Conservation (phyloP, 2,113 vertebrate species). For the Aleadryas rufinucha region DNA sequence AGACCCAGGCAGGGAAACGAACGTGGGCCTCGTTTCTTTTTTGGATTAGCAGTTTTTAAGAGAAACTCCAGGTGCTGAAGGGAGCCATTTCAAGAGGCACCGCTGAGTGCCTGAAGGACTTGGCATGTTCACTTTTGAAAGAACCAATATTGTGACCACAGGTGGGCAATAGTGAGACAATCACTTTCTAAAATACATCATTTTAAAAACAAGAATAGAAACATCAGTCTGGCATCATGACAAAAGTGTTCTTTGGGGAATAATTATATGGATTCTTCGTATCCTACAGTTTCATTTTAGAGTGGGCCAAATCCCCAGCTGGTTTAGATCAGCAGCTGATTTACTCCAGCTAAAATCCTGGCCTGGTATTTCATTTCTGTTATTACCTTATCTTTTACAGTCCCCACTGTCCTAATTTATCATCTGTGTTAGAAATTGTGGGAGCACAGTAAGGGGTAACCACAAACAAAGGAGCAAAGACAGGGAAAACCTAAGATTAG, state of each 20-base stretch:
- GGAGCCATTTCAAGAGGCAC: conserved; percentile 28
- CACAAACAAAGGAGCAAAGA: conserved; percentile 22
- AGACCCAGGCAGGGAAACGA: not conserved
- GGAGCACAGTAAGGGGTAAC: not conserved
- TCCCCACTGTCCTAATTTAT: conserved; percentile 53
- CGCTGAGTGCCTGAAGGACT: conserved; percentile 25
- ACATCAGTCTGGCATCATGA: conserved; percentile 57
- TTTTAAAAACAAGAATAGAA: conserved; percentile 65
- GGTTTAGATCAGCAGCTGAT: conserved; percentile 62
- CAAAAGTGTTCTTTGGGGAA: conserved; percentile 55
- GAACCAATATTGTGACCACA: conserved; percentile 50
- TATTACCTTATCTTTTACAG: conserved; percentile 65
- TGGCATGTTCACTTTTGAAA: conserved; percentile 24
- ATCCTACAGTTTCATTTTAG: conserved; percentile 55
- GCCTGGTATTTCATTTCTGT: conserved; percentile 57
- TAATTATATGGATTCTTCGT: conserved; percentile 59
- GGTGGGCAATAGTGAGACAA: conserved; percentile 64
- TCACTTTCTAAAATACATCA: conserved; percentile 51
- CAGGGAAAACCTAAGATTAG: not conserved
- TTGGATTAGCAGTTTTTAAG: conserved; percentile 19
- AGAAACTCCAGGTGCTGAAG: conserved; percentile 47
- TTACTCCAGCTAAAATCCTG: conserved; percentile 62
- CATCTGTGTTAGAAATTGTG: not conserved
- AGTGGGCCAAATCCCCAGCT: conserved; percentile 62
- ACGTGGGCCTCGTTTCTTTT: not conserved